Conservation (phyloP, 2,113 vertebrate species). For the Delphinus delphis region DNA sequence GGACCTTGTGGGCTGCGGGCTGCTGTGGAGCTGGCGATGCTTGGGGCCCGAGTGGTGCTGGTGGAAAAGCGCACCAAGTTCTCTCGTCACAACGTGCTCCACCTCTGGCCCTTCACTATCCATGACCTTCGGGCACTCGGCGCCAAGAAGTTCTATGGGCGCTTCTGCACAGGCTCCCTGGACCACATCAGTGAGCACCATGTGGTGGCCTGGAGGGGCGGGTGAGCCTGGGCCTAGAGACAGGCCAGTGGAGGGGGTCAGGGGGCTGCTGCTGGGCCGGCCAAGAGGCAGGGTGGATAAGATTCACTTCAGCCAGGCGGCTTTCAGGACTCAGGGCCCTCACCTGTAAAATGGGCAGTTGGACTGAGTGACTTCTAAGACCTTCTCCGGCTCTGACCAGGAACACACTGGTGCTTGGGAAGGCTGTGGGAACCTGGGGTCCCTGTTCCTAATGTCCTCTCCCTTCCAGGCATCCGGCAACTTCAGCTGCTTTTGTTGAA, state of each 20-base stretch:
- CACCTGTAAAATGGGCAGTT: neutral
- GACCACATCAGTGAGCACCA: conserved; percentile 94
- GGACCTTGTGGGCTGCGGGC: conserved; percentile 94
- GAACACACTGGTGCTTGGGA: neutral
- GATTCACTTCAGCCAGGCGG: neutral
- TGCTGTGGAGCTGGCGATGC: conserved; percentile 92
- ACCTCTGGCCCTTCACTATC: conserved; percentile 97
- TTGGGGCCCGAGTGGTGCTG: conserved; percentile 92
- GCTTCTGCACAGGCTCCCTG: conserved; percentile 92
- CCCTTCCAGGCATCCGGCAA: conserved; percentile 92
- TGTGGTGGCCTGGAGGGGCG: neutral
- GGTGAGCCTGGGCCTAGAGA: neutral
- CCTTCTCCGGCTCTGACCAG: neutral
- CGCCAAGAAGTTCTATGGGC: conserved; percentile 96
- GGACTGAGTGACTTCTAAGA: neutral
- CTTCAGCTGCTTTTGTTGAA: conserved; percentile 95
- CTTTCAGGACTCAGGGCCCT: neutral
- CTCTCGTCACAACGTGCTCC: conserved; percentile 96
- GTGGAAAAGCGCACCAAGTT: conserved; percentile 93
- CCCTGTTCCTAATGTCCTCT: neutral
- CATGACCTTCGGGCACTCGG: conserved; percentile 91
- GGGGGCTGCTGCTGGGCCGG: neutral
- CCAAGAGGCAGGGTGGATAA: neutral
- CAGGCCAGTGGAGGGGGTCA: neutral
- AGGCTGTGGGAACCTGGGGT: neutral